Evolutionary conservation across 2,797 vertebrate genomes (phyloP).

Genomic region (Otus scops): DNA sequence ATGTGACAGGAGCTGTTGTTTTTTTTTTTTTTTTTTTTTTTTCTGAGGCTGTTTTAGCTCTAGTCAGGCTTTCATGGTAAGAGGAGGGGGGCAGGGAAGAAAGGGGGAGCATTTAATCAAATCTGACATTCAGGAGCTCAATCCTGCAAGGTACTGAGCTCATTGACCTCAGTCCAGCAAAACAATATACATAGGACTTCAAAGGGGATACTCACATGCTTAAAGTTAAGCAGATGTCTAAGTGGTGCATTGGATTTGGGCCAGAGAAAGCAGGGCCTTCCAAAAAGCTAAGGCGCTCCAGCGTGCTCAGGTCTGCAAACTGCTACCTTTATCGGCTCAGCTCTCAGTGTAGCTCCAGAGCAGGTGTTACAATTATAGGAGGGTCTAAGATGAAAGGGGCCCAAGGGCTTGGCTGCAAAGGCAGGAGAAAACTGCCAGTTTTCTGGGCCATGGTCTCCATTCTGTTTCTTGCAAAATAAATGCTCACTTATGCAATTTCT

Average conservation of each 20-base stretch:
- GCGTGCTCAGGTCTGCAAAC: not conserved
- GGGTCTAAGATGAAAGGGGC: slow-evolving; percentile 23
- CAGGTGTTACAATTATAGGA: slow-evolving; percentile 27
- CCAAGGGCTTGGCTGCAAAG: not conserved
- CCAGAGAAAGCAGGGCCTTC: slow-evolving; percentile 42
- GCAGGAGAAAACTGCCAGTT: not conserved
- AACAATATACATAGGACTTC: slow-evolving; percentile 63
- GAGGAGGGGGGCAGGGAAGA: not conserved
- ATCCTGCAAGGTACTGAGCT: slow-evolving; percentile 65
- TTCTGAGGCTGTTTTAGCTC: not conserved
- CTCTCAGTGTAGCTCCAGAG: not conserved
- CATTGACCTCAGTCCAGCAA: slow-evolving; percentile 54
- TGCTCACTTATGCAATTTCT: not conserved
- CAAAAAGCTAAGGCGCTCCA: slow-evolving; percentile 6
- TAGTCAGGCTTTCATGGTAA: slow-evolving; percentile 28
- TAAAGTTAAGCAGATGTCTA: slow-evolving; percentile 68
- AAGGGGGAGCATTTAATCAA: slow-evolving; percentile 55
- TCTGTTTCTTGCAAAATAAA: not conserved
- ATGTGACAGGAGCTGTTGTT: not conserved
- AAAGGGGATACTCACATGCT: slow-evolving; percentile 64
- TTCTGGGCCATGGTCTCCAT: not conserved
- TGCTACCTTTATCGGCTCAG: not conserved
- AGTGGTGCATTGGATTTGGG: slow-evolving; percentile 47
- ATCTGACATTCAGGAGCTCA: slow-evolving; percentile 64
- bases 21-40: not conserved